Percentiles rank a stretch among this genome's conserved stretches.
phyloP scores from a whole-genome alignment of 2,113 vertebrate genomes.

The Chaetorhynchus papuensis region DNA sequence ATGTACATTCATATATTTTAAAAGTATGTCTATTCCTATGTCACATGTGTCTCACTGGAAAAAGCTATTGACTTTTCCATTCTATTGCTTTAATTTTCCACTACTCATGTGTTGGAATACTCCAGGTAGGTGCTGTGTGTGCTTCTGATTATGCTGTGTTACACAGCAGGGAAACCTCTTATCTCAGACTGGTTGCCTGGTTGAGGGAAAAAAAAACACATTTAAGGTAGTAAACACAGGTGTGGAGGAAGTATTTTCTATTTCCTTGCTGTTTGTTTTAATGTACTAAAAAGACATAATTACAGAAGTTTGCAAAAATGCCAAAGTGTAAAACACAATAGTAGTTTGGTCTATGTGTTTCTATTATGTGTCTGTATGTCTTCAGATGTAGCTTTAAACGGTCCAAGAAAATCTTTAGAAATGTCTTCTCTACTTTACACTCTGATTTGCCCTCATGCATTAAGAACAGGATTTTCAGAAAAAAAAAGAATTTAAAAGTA shows the following conservation, averaged over 20 bases:
- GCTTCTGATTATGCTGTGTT: conserved; percentile 49
- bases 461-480: conserved; percentile 16
- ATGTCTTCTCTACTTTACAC: not conserved
- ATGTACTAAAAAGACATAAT: conserved; percentile 66
- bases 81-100: conserved; percentile 65
- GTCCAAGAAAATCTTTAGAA: not conserved
- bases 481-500: conserved; percentile 34
- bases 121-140: conserved; percentile 62
- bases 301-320: conserved; percentile 54
- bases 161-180: conserved; percentile 76
- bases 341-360: not conserved
- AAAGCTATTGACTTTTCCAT: conserved; percentile 64
- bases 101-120: conserved; percentile 29
- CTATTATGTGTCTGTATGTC: not conserved
- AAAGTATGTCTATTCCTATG: not conserved
- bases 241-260: conserved; percentile 65
- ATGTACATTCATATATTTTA: not conserved
- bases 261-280: conserved; percentile 70
- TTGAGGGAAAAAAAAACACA: not conserved
- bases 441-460: not conserved
- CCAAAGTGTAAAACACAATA: conserved; percentile 32
- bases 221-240: conserved; percentile 75
- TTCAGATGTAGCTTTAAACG: not conserved
- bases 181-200: conserved; percentile 69
- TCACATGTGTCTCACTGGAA: conserved; percentile 35